Evolutionary conservation across 2,888 invertebrate species (phyloP).

Genomic region (Odontomyia ornata): DNA sequence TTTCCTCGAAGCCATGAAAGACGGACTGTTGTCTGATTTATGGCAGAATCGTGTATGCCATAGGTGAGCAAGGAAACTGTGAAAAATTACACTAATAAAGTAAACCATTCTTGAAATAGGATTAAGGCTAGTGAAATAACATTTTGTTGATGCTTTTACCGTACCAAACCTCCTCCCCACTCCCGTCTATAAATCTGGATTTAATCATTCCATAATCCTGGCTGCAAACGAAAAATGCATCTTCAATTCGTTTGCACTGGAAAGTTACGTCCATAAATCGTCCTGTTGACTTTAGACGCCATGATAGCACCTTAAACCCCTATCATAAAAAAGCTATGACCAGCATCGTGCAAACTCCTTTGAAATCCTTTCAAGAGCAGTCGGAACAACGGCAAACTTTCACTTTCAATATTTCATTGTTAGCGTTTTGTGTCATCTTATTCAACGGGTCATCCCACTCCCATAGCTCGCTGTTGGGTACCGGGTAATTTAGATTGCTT

Average conservation of each 20-base stretch:
- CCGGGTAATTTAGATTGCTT: slow-evolving; percentile 31
- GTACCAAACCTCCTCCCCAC: too few species aligned
- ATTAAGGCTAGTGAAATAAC: not conserved
- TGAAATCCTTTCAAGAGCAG: slow-evolving; percentile 5
- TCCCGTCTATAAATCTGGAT: too few species aligned
- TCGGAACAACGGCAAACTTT: not conserved
- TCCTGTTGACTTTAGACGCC: not conserved
- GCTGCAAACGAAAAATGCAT: too few species aligned
- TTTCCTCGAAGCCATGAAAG: not conserved
- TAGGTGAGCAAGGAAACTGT: slow-evolving; percentile 20
- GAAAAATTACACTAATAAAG: slow-evolving; percentile 26
- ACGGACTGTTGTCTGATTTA: slow-evolving; percentile 34
- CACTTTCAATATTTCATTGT: slow-evolving; percentile 22
- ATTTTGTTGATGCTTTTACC: too few species aligned
- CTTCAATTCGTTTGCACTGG: too few species aligned
- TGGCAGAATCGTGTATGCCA: not conserved
- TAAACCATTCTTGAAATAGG: slow-evolving; percentile 7
- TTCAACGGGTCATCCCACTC: slow-evolving; percentile 28
- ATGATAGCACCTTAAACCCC: slow-evolving; percentile 2
- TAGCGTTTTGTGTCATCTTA: slow-evolving; percentile 19
- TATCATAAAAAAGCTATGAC: not conserved
- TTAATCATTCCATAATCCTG: too few species aligned
- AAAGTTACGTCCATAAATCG: not conserved
- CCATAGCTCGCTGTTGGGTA: slow-evolving; percentile 16
- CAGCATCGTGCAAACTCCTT: not conserved